Conservation (phyloP, 2,888 invertebrate genomes). For the Drosophila paranaensis region DNA sequence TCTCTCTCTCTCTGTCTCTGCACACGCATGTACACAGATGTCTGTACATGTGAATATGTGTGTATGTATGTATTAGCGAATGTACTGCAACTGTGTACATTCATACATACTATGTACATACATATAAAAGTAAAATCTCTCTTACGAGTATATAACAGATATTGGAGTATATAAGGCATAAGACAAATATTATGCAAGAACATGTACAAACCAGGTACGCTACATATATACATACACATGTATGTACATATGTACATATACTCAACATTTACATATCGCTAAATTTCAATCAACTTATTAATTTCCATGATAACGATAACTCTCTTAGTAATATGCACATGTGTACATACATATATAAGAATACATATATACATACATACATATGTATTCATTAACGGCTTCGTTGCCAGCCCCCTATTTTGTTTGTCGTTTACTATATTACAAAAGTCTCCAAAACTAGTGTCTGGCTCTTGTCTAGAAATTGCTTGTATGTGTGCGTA, state of each 20-base stretch:
- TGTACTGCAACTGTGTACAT: not conserved
- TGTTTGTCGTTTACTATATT: conserved; percentile 11
- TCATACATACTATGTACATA: conserved; percentile 10
- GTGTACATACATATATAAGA: not conserved
- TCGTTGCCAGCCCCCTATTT: conserved; percentile 9
- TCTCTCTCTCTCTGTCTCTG: not conserved
- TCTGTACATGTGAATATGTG: not conserved
- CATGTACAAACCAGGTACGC: not conserved
- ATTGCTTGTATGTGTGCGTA: conserved; percentile 14
- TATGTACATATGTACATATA: not conserved
- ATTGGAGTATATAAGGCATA: not conserved
- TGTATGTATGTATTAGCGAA: not conserved
- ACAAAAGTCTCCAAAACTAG: conserved; percentile 45
- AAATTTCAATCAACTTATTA: not conserved
- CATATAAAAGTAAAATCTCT: not conserved
- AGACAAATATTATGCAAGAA: not conserved
- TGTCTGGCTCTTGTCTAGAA: conserved; percentile 65
- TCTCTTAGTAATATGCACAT: not conserved
- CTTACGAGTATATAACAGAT: not conserved
- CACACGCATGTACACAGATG: not conserved
- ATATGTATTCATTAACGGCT: conserved; percentile 29
- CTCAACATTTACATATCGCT: not conserved
- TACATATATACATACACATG: not conserved
- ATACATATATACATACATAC: conserved; percentile 2
- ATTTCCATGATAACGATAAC: not conserved